Base-by-base conservation (phyloP, 2,113 vertebrate genomes). In the crab-eating macaque (Macaca fascicularis) region DNA sequence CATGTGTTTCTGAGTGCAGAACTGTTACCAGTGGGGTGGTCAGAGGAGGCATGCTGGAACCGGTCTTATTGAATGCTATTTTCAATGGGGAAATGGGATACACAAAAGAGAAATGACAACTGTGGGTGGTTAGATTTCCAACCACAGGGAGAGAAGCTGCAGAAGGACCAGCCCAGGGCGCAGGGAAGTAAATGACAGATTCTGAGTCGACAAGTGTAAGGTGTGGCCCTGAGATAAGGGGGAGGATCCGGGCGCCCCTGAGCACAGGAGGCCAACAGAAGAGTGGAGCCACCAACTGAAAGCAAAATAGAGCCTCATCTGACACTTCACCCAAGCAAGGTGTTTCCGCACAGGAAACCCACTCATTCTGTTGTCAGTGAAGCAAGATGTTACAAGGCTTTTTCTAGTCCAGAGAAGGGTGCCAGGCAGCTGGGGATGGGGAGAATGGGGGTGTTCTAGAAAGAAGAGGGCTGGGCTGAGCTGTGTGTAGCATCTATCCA, bases 261-360 rank as follows among this genome's bases (percentile, higher is more conserved):
- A 48, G 43, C 35, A 8, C 23, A 1, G 0, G 32, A 43, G 1
- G 40, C 32, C 35, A 19, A 20, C 2, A 32, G 38, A 13, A n/a
- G 16, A 0, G 50, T 12, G 12, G 11, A 10, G 5, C 38, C 25
- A 4, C 25, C 22, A 7, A 1, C 1, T 2, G 40, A n/a, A 30
- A 74, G 69, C 27, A n/a, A 40, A 52, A 7, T 0, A 25, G 32
- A 61, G 6, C 27, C 59, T 67, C 40, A 2, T 50, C 32, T 0
- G 72, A 43, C 32, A 1, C 89, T 5, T 0, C 23, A 22, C 50
- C 8, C 2, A 30, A 22, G 38, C 30, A 3, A 25, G 25, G 5
- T 1, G 35, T 17, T n/a, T 32, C 67, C 19, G 4, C 40, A 20
- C 9, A 12, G 0, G 67, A 79, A 12, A 11, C 1, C 0, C 0